These are phyloP conservation scores for Pantherophis guttatus DNA, from an alignment of 2,113 vertebrate genomes.

Conservation along the genomic window DNA sequence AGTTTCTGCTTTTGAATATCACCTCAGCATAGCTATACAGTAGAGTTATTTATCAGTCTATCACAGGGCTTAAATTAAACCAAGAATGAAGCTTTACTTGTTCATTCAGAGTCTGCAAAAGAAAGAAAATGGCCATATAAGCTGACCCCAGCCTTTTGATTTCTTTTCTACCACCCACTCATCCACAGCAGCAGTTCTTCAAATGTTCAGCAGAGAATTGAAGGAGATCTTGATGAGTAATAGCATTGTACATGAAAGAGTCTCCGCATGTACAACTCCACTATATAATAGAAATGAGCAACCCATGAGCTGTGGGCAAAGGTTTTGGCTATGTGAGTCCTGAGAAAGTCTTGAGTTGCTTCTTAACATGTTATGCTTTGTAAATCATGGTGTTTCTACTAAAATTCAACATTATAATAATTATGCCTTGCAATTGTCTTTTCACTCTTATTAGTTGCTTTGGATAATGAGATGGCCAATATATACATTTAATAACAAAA, in stretches of 20 bases:
- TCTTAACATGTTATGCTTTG: not conserved
- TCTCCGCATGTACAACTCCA: not conserved
- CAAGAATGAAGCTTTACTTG: not conserved
- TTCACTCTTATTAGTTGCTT: not conserved
- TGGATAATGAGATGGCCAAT: not conserved
- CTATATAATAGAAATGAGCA: not conserved
- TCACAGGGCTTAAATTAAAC: not conserved
- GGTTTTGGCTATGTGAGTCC: not conserved
- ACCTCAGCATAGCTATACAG: accelerated
- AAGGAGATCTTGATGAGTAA: not conserved
- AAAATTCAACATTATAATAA: not conserved
- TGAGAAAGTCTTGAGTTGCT: not conserved
- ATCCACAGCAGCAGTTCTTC: not conserved
- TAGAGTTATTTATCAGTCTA: not conserved
- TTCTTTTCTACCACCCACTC: not conserved
- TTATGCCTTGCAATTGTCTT: not conserved
- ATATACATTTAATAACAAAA: not conserved
- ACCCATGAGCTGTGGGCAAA: not conserved
- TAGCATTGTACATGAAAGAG: not conserved
- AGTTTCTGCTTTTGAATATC: not conserved
- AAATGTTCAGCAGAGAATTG: not conserved
- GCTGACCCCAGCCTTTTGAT: not conserved
- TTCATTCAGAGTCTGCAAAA: not conserved
- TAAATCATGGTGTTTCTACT: not conserved
- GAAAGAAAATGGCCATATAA: not conserved